Conservation (phyloP, 2,797 vertebrate species). For the Clarias pachynema region DNA sequence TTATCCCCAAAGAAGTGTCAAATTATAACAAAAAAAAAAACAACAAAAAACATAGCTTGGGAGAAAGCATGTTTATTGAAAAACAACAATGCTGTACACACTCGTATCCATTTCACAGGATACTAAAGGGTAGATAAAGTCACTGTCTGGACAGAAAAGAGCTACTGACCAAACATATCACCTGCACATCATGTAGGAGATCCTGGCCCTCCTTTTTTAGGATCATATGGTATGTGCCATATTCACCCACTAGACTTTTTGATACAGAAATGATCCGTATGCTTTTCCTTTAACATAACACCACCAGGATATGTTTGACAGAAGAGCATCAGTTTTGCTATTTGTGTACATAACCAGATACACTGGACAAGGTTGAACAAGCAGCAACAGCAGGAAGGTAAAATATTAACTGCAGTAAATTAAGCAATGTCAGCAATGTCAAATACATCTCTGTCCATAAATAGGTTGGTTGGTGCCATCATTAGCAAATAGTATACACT, state of each 20-base stretch:
- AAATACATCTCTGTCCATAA: constrained; percentile 13
- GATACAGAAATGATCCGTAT: background rate
- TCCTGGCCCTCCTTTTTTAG: background rate
- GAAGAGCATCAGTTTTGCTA: constrained; percentile 6
- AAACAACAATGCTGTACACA: constrained; percentile 61
- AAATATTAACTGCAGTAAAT: constrained; percentile 31
- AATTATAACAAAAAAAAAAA: background rate
- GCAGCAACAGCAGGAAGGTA: background rate
- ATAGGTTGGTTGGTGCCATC: background rate
- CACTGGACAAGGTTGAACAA: constrained; percentile 36
- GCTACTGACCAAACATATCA: constrained; percentile 48
- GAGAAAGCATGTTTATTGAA: constrained; percentile 78
- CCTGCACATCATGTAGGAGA: background rate
- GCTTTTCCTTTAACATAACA: background rate
- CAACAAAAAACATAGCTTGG: constrained; percentile 47
- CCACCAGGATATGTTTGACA: background rate
- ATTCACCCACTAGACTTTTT: background rate
- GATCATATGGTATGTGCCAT: background rate
- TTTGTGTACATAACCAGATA: constrained; percentile 8
- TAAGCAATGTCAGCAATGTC: background rate
- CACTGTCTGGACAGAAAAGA: constrained; percentile 48
- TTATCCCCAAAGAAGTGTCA: background rate
- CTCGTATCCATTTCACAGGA: constrained; percentile 76
- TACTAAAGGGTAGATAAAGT: constrained; percentile 60
- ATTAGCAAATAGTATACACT: constrained; percentile 11